Evolutionary conservation across 2,888 invertebrate genomes (phyloP), one percentile per base, ranked within the genome.

Genomic region (Steromphala cineraria): DNA sequence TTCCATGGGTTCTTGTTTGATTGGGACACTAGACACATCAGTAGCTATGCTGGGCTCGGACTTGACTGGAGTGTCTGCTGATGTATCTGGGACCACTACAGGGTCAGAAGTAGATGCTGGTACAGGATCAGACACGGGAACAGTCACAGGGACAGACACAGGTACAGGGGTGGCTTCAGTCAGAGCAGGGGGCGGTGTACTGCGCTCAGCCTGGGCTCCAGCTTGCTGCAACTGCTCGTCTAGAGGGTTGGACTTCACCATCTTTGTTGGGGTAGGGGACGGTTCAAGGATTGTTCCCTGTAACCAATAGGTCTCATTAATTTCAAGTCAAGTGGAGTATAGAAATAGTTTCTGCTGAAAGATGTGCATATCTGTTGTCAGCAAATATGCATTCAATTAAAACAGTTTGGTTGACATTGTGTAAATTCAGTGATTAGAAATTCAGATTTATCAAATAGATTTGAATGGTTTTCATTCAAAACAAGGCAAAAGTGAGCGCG

Each of bases 221-320:
- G 82, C 82, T 71, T 81, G 56, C 62, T 81, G 76, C 0, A 85
- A 82, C 74, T 83, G 83, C 53, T 77, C 40, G 15, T 84, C 80
- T 40, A 86, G 80, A 5, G 86, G 86, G 67, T 86, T 84, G 13
- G 67, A 53, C 31, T 76, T 46, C 0, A 80, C 79, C 21, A 76
- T 78, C 46, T 76, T 80, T 24, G 81, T 56, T 0, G 84, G 84
- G n/a, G 83, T 82, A 40, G 82, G 82, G 0, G 80, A 80, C 40
- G 80, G 74, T n/a, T 84, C 84, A 19, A 79, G 17, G 24, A 83
- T 80, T 67, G 80, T 82, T 36, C 82, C 84, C 84, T 84, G 78
- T n/a, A 78, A 82, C 19, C 53, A 75, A 10, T 46, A 46, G 46
- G 46, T 13, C 10, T 10, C 46, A 46, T 4, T 36, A 36, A 36